Conservation (phyloP, 2,888 invertebrate species). For the Pelosia muscerda region DNA sequence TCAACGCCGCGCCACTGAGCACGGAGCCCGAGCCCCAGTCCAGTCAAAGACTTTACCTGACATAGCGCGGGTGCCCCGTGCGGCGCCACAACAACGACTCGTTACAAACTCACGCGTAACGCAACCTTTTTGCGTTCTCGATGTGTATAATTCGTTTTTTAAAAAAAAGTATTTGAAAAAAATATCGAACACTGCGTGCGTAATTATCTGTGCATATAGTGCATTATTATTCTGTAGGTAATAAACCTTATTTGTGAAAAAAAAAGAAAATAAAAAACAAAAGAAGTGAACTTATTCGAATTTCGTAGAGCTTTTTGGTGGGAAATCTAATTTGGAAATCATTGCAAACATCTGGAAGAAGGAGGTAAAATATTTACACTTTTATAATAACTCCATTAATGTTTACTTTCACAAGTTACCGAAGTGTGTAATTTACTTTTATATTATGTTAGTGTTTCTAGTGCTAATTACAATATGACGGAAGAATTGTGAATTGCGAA, state of each 20-base stretch:
- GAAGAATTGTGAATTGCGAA: constrained; percentile 6
- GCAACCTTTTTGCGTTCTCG: constrained; percentile 50
- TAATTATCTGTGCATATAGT: constrained; percentile 30
- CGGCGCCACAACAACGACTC: constrained; percentile 34
- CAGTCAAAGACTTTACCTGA: constrained; percentile 37
- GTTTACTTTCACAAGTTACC: constrained; percentile 16
- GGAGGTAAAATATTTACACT: constrained; percentile 19
- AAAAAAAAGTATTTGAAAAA: constrained; percentile 7
- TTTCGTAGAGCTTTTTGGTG: constrained; percentile 21
- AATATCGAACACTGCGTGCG: constrained; percentile 34
- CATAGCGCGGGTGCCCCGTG: constrained; percentile 22
- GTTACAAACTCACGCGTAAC: constrained; percentile 56
- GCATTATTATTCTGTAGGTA: neutral
- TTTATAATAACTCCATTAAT: constrained; percentile 7
- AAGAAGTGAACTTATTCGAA: constrained; percentile 31
- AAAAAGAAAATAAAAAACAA: constrained; percentile 17
- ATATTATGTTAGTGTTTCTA: constrained; percentile 6
- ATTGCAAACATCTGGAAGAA: constrained; percentile 18
- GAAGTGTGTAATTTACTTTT: constrained; percentile 3
- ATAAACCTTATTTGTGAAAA: constrained; percentile 23
- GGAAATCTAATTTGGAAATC: constrained; percentile 19
- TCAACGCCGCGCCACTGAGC: constrained; percentile 23
- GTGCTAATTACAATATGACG: constrained; percentile 3
- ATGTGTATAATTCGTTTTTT: constrained; percentile 46
- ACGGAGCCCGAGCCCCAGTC: constrained; percentile 27